phyloP scores from a whole-genome alignment of 2,113 vertebrate genomes.

The Laterallus jamaicensis region DNA sequence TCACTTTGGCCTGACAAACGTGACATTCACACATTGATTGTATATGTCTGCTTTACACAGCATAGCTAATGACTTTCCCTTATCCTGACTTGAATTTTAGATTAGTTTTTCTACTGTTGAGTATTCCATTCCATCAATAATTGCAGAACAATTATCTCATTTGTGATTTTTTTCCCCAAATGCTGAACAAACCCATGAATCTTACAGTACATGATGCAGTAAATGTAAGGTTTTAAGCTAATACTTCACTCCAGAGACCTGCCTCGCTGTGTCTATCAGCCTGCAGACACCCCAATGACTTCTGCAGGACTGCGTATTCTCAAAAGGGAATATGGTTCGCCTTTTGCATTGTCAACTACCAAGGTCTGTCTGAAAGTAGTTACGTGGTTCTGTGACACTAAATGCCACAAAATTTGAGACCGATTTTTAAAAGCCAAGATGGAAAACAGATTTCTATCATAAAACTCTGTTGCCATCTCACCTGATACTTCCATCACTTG shows the following conservation, averaged over 20 bases:
- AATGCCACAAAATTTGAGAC: not conserved
- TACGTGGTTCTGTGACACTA: not conserved
- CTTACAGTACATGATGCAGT: not conserved
- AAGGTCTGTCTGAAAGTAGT: not conserved
- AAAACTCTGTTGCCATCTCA: not conserved
- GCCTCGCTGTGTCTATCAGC: not conserved
- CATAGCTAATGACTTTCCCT: conserved; percentile 62
- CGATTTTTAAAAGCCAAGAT: not conserved
- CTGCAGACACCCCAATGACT: not conserved
- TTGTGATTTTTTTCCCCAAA: not conserved
- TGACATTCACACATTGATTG: conserved; percentile 66
- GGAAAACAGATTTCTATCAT: not conserved
- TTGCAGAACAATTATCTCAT: conserved; percentile 50
- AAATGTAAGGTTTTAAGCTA: not conserved
- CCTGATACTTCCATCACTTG: not conserved
- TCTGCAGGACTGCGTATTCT: not conserved
- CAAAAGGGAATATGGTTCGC: not conserved
- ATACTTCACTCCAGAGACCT: not conserved
- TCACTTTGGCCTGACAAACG: conserved; percentile 64
- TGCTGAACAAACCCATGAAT: not conserved
- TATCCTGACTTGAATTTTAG: conserved; percentile 57
- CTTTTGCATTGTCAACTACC: not conserved
- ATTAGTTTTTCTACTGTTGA: conserved; percentile 40
- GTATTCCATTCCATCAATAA: conserved; percentile 33
- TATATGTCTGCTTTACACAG: conserved; percentile 56